A percentile compares a stretch with the other conserved stretches of the same genome.
Evolutionary conservation across 2,888 invertebrate genomes (phyloP).

Genomic region (Eupithecia exiguata): DNA sequence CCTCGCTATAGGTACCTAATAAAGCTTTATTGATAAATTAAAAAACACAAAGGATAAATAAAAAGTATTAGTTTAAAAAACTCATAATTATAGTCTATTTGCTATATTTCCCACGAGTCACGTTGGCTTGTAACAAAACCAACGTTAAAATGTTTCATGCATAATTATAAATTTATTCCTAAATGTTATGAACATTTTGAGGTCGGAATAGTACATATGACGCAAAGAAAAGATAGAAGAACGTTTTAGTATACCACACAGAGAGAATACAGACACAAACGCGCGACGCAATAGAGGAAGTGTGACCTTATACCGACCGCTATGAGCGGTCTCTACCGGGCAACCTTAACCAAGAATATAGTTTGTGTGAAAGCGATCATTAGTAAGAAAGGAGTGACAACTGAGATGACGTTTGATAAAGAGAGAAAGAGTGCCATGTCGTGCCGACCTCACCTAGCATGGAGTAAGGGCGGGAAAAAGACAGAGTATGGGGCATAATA

Average conservation of each 20-base stretch:
- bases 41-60: background rate
- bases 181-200: background rate
- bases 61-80: background rate
- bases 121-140: conserved; percentile 72
- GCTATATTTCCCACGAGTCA: conserved; percentile 82
- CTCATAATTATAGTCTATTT: background rate
- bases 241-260: no score
- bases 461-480: background rate
- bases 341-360: no score
- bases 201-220: background rate
- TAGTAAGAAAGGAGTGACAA: background rate
- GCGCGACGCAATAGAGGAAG: no score
- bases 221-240: no score
- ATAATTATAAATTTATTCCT: background rate
- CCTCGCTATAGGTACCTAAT: background rate
- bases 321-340: no score
- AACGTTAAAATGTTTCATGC: conserved; percentile 3
- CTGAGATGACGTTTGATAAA: background rate
- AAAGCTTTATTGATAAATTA: background rate
- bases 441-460: background rate
- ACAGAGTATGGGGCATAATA: background rate
- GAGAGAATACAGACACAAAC: no score
- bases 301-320: no score
- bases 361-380: background rate
- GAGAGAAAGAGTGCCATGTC: background rate